Conservation (phyloP, 2,888 invertebrate genomes). For the Eupithecia tripunctaria region DNA sequence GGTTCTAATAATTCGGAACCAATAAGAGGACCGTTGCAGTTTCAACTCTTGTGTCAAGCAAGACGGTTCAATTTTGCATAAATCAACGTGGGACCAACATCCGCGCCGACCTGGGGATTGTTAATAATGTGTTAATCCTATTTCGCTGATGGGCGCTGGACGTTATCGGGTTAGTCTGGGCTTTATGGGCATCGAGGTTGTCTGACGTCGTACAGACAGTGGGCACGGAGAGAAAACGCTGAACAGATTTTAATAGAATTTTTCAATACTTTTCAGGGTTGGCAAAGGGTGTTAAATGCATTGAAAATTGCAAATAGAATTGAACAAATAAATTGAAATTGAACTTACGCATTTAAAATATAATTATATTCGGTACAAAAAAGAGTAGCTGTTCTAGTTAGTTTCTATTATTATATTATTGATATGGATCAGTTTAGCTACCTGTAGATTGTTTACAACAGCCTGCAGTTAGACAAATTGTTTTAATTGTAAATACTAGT, state of each 20-base stretch:
- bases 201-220: not conserved
- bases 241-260: not conserved
- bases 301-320: no score
- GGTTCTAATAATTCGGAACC: not conserved
- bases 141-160: conserved; percentile 18
- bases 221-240: not conserved
- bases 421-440: no score
- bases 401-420: no score
- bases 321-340: not conserved
- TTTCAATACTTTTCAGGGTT: not conserved
- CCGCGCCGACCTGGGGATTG: not conserved
- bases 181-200: not conserved
- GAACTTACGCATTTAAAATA: not conserved
- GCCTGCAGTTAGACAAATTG: no score
- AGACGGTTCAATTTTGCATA: conserved; percentile 1
- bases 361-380: not conserved
- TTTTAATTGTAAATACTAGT: no score
- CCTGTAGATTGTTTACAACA: no score
- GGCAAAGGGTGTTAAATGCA: not conserved
- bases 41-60: not conserved
- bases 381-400: no score
- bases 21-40: not conserved
- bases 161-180: conserved; percentile 16
- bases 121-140: conserved; percentile 21
- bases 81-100: not conserved